Conservation (phyloP, 53 echinoderm and acorn worm species). For the Crossaster papposus region DNA sequence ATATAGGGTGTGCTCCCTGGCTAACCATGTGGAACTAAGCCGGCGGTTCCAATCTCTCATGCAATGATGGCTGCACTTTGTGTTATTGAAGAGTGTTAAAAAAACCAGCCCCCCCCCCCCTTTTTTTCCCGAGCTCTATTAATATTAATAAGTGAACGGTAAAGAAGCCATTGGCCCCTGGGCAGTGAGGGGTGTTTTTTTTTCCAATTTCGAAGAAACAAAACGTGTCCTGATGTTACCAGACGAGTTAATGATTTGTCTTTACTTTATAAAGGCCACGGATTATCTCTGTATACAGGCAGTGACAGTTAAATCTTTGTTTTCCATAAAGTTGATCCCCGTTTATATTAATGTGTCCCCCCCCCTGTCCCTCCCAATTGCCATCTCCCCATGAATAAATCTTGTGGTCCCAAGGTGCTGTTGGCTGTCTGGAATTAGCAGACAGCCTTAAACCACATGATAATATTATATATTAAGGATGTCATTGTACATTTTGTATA, state of each 20-base stretch:
- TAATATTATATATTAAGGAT: conserved; percentile 9
- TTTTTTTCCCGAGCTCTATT: not conserved
- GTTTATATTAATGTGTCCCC: not conserved
- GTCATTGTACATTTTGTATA: too few relatives aligned
- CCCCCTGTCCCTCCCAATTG: not conserved
- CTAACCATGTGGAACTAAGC: conserved; percentile 56
- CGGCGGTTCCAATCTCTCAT: not conserved
- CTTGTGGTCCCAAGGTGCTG: not conserved
- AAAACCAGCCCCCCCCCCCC: not conserved
- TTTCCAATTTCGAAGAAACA: conserved; percentile 13
- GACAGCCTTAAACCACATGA: not conserved
- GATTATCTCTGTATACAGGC: not conserved
- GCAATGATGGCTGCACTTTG: conserved; percentile 49
- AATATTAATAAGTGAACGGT: conserved; percentile 37
- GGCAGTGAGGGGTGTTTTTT: not conserved
- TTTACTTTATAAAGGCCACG: not conserved
- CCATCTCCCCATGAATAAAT: not conserved
- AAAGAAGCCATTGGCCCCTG: conserved; percentile 45
- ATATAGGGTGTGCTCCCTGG: conserved; percentile 5
- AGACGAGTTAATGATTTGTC: not conserved
- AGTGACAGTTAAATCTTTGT: not conserved
- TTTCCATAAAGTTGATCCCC: not conserved
- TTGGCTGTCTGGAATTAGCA: conserved; percentile 19
- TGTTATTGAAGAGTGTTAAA: not conserved
- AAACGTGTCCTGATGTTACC: conserved; percentile 5